Evolutionary conservation across 2,888 invertebrate species (phyloP), one percentile per base, ranked within the genome.

Genomic region (Thecocarcelia acutangulata): DNA sequence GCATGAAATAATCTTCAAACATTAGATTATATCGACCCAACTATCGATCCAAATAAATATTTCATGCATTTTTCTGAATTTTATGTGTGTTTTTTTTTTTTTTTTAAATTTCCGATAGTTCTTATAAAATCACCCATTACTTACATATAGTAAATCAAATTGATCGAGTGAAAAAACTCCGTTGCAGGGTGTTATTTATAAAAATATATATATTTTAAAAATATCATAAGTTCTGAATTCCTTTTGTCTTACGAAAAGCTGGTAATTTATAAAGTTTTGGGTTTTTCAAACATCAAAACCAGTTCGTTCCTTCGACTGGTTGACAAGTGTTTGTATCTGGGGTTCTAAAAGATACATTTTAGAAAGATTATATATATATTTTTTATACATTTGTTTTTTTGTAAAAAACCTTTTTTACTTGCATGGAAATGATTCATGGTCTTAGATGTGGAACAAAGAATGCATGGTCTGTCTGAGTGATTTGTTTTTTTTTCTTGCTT

Each of bases 371-470:
- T n/a, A n/a, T n/a, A n/a, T 44, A 33, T 69, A 40, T 46, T 64
- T 33, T 63, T n/a, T 56, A n/a, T n/a, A n/a, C n/a, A n/a, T n/a
- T 72, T 78, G 17, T 72, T 58, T 64, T 72, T 21, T 48, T 37
- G 40, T n/a, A 64, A 68, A 74, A 61, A 61, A 56, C 24, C 40
- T 68, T 56, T 69, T 56, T 58, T 58, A 17, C 33, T 74, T 54
- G 1, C 19, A 54, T n/a, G 19, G 17, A 33, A 80, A 74, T 74
- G 79, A 80, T 80, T 73, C 79, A 80, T 80, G 73, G 54, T 68
- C 40, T 74, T 54, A 52, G 58, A 80, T 69, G 37, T 75, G 48
- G 54, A 75, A 75, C 68, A 75, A 80, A 80, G 74, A 80, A 75
- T 79, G 58, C 66, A 64, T 72, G 44, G 59, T 37, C 44, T 56